Evolutionary conservation across 2,888 invertebrate species (phyloP).

Genomic region (Cephus pygmeus): DNA sequence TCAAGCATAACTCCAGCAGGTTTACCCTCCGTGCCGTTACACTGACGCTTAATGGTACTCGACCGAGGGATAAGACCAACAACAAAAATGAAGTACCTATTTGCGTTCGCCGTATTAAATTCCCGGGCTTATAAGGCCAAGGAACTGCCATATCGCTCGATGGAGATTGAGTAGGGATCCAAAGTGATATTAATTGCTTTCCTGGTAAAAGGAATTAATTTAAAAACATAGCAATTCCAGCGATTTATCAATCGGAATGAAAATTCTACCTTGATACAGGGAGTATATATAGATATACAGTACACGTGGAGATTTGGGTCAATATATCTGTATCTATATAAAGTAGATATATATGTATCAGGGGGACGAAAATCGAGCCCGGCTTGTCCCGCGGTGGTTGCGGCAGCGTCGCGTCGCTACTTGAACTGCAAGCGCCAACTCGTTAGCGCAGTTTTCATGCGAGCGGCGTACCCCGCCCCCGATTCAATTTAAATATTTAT

Average conservation of each 20-base stretch:
- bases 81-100: background rate
- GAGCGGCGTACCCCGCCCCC: background rate
- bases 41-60: background rate
- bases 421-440: background rate
- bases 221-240: background rate
- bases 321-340: background rate
- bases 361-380: background rate
- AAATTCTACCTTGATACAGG: background rate
- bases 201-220: background rate
- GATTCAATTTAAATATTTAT: slow-evolving; percentile 4
- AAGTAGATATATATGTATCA: too few species aligned
- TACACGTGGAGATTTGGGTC: background rate
- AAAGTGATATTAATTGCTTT: background rate
- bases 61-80: background rate
- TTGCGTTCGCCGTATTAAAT: background rate
- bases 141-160: background rate
- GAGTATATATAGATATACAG: background rate
- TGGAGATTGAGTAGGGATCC: background rate
- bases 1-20: background rate
- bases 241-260: background rate
- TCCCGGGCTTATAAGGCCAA: background rate
- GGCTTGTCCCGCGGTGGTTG: background rate
- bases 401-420: background rate
- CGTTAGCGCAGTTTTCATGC: slow-evolving; percentile 7
- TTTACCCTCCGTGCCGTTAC: background rate